Conservation (phyloP, 2,888 invertebrate species). For the Resseliella maxima region DNA sequence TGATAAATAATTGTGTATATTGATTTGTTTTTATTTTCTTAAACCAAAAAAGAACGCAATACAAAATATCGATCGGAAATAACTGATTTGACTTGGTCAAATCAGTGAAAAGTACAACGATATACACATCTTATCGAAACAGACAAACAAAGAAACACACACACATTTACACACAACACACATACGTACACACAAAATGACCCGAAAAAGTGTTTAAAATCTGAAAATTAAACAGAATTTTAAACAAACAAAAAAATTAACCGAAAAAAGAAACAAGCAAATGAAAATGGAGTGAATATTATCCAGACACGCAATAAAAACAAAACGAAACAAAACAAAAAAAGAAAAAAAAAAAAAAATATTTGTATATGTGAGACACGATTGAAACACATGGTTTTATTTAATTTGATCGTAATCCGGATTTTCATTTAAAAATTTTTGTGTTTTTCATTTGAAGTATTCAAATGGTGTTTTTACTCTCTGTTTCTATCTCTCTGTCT, state of each 20-base stretch:
- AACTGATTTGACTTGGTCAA: neutral
- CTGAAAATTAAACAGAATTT: slow-evolving; percentile 56
- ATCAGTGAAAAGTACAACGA: neutral
- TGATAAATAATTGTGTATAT: neutral
- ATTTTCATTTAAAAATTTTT: neutral
- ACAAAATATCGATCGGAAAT: neutral
- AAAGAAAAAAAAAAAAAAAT: too few relatives aligned
- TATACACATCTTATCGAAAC: neutral
- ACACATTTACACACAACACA: neutral
- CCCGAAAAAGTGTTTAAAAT: slow-evolving; percentile 60
- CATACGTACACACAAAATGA: neutral
- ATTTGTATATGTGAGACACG: neutral
- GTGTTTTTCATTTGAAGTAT: neutral
- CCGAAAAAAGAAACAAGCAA: neutral
- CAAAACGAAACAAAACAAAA: too few relatives aligned
- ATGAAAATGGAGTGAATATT: slow-evolving; percentile 44
- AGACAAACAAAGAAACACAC: neutral
- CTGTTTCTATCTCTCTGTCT: neutral
- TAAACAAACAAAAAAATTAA: slow-evolving; percentile 56
- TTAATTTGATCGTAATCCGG: slow-evolving; percentile 1
- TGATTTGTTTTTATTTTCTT: neutral
- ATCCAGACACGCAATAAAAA: neutral
- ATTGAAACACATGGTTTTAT: neutral
- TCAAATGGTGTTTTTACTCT: neutral
- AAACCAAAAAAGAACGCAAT: neutral